Base-by-base conservation (phyloP, 2,888 invertebrate genomes). In the Torymus auratus region DNA sequence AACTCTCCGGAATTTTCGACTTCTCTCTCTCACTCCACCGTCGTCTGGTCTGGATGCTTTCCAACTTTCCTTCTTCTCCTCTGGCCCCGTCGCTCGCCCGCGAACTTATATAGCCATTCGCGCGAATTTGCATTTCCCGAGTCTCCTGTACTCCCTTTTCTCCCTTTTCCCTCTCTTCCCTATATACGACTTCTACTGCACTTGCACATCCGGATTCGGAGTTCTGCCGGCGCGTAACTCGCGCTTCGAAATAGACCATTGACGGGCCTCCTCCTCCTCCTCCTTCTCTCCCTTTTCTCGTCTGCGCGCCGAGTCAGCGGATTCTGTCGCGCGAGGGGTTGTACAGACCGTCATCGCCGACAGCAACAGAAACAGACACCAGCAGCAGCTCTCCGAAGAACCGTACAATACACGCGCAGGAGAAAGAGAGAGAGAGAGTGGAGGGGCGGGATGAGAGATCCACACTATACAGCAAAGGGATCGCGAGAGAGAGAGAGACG, bases 401-500 rank as follows among this genome's bases (percentile, higher is more conserved):
- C 69, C 56, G 70, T 77, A 28, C 70, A 77, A 55, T 50, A 41
- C 41, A 41, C 41, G 2, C 62, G 7, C 50, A 55, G 28, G 15
- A n/a, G 61, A 55, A 73, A 61, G 74, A n/a, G 67, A 52, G 23
- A 15, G 52, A 50, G 14, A n/a, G 53, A 17, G 15, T 23, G 28
- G 14, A 17, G 12, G 14, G 14, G 4, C 1, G 11, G 61, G 13
- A 20, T 53, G 4, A 15, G 50, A 67, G 75, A 68, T 41, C 41
- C 41, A 41, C 41, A 41, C 41, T 20, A 20, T 20, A 41, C 41
- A 41, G 41, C 2, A 60, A 23, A 23, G 60, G 56, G 62, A 41
- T 50, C 5, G 67, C 0, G 79, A 72, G 69, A 80, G 65, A 65
- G 82, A 78, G 61, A 75, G 78, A 83, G 80, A 77, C 65, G 72